Evolutionary conservation across 2,888 invertebrate genomes (phyloP).

Genomic region (Choristoneura rosaceana): DNA sequence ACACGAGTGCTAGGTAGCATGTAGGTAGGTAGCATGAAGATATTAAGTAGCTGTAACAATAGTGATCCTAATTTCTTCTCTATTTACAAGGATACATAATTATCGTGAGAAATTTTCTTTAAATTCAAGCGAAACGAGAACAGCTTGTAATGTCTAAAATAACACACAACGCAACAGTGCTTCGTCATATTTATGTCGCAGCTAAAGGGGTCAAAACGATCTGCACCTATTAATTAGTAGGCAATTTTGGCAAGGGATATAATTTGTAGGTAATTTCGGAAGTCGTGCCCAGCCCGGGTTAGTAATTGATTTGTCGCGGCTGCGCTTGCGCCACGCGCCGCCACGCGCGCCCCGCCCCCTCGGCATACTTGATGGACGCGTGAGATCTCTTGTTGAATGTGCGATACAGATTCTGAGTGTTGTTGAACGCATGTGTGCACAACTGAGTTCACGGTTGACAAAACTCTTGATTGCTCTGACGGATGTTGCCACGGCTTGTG

Average conservation of each 20-base stretch:
- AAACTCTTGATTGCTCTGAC: slow-evolving; percentile 34
- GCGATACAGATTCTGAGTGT: slow-evolving; percentile 28
- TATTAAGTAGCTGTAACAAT: too few relatives aligned
- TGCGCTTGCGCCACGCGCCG: slow-evolving; percentile 55
- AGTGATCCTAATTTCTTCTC: not conserved
- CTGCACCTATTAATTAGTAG: slow-evolving; percentile 71
- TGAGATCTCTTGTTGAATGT: slow-evolving; percentile 61
- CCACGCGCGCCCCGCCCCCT: slow-evolving; percentile 61
- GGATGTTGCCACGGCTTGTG: slow-evolving; percentile 19
- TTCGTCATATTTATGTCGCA: slow-evolving; percentile 1
- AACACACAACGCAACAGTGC: not conserved
- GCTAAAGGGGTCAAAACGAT: slow-evolving; percentile 43
- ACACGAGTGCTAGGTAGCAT: too few relatives aligned
- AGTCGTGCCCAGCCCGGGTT: slow-evolving; percentile 67
- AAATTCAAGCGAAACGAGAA: not conserved
- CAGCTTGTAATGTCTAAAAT: not conserved
- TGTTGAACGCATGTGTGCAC: slow-evolving; percentile 42
- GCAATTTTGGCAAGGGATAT: slow-evolving; percentile 70
- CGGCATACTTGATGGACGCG: slow-evolving; percentile 61
- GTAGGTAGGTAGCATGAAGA: too few relatives aligned
- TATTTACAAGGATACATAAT: not conserved
- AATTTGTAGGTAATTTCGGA: slow-evolving; percentile 82
- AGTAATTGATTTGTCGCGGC: slow-evolving; percentile 84
- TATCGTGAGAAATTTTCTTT: not conserved
- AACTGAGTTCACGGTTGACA: slow-evolving; percentile 34